Evolutionary conservation across 2,888 invertebrate genomes (phyloP).

Genomic region (Tetrapedia diversipes): DNA sequence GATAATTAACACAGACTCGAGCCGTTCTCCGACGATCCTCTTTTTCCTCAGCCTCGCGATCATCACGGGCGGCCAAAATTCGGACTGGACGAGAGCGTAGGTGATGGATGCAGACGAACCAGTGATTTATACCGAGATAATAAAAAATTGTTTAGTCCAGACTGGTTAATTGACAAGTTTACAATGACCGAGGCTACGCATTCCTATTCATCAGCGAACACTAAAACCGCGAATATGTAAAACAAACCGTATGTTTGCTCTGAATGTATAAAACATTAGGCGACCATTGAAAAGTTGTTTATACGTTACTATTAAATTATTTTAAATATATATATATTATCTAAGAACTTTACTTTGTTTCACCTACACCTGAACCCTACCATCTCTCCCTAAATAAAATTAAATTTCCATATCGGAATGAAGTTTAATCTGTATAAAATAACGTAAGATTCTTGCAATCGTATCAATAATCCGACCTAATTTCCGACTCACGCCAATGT

Average conservation of each 20-base stretch:
- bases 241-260: too few relatives aligned
- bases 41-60: neutral
- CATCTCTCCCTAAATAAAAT: too few relatives aligned
- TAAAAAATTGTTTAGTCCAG: constrained; percentile 7
- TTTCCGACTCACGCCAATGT: neutral
- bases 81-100: constrained; percentile 17
- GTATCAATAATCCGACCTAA: too few relatives aligned
- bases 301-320: too few relatives aligned
- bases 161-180: neutral
- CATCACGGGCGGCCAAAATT: neutral
- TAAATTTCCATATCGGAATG: neutral
- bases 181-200: neutral
- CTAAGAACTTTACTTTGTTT: too few relatives aligned
- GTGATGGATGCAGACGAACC: neutral
- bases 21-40: neutral
- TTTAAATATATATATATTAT: too few relatives aligned
- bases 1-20: constrained; percentile 33
- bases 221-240: neutral
- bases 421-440: neutral
- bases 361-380: too few relatives aligned
- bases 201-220: neutral
- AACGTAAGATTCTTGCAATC: neutral
- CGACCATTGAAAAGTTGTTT: too few relatives aligned
- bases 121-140: neutral
- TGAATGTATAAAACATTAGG: too few relatives aligned